phyloP scores from a whole-genome alignment of 1,140 invertebrate genomes.

The Antheraea mylitta region DNA sequence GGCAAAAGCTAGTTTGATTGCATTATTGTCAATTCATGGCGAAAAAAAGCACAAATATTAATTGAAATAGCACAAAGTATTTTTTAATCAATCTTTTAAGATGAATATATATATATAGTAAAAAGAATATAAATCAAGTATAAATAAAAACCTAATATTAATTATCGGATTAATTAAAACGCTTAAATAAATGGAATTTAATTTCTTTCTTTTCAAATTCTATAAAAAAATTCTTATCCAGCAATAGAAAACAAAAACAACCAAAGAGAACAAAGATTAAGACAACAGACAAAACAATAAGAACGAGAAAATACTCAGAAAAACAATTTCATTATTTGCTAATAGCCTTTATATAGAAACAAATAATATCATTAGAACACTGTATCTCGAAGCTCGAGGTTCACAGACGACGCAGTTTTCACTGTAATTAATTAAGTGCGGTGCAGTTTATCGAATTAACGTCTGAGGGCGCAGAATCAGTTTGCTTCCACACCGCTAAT shows the following conservation, averaged over 20 bases:
- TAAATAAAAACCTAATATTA: too few relatives aligned
- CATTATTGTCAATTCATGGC: too few relatives aligned
- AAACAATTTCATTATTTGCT: neutral
- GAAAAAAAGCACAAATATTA: too few relatives aligned
- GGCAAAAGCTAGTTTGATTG: too few relatives aligned
- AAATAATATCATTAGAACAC: neutral
- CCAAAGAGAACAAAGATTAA: neutral
- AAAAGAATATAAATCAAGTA: too few relatives aligned
- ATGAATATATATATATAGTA: too few relatives aligned
- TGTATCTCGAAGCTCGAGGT: neutral
- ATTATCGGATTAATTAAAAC: too few relatives aligned
- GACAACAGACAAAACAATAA: too few relatives aligned
- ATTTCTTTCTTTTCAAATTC: too few relatives aligned
- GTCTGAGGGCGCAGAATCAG: neutral
- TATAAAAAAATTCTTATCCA: neutral
- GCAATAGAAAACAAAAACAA: neutral
- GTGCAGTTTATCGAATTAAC: neutral
- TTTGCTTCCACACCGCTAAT: neutral
- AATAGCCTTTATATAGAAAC: neutral
- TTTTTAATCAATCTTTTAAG: too few relatives aligned
- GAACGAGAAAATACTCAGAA: neutral
- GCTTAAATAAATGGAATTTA: too few relatives aligned
- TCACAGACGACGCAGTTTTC: neutral
- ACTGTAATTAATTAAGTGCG: slow-evolving; percentile 2
- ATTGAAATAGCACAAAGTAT: too few relatives aligned